Conservation (phyloP, 2,797 vertebrate species). For the Acrocephalus scirpaceus region DNA sequence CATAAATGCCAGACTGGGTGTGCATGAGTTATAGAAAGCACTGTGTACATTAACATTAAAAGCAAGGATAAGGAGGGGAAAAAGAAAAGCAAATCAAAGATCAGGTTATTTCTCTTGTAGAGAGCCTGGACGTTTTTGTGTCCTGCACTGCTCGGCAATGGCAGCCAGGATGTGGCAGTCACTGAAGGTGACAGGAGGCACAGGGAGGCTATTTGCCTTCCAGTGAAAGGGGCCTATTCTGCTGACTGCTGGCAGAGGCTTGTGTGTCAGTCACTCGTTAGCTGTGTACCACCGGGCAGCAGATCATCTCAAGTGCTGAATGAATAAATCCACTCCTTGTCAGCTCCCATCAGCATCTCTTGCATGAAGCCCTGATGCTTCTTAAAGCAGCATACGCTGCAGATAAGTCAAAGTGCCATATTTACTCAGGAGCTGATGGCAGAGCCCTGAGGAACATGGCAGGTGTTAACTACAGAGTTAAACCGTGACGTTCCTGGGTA, state of each 20-base stretch:
- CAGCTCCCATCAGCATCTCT: constrained; percentile 60
- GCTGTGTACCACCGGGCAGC: constrained; percentile 30
- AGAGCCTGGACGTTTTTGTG: not conserved
- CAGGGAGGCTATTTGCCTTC: not conserved
- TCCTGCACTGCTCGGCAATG: rapidly evolving
- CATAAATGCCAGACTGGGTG: not conserved
- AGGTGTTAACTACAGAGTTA: not conserved
- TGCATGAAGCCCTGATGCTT: constrained; percentile 23
- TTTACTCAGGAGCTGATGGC: not conserved
- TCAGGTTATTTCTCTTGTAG: not conserved
- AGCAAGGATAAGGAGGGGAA: not conserved
- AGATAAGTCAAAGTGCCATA: not conserved
- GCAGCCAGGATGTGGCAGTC: constrained; percentile 15
- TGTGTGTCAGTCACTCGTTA: constrained; percentile 3
- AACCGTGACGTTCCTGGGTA: not conserved
- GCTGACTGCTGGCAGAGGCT: constrained; percentile 32
- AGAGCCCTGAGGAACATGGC: not conserved
- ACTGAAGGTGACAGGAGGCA: not conserved
- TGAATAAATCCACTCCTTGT: constrained; percentile 64
- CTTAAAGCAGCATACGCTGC: constrained; percentile 49
- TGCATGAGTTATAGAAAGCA: not conserved
- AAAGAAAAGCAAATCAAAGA: not conserved
- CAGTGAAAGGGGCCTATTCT: not conserved
- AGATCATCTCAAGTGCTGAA: constrained; percentile 52
- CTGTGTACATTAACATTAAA: not conserved